Conservation (phyloP, 2,113 vertebrate species). For the Orthonyx spaldingii region DNA sequence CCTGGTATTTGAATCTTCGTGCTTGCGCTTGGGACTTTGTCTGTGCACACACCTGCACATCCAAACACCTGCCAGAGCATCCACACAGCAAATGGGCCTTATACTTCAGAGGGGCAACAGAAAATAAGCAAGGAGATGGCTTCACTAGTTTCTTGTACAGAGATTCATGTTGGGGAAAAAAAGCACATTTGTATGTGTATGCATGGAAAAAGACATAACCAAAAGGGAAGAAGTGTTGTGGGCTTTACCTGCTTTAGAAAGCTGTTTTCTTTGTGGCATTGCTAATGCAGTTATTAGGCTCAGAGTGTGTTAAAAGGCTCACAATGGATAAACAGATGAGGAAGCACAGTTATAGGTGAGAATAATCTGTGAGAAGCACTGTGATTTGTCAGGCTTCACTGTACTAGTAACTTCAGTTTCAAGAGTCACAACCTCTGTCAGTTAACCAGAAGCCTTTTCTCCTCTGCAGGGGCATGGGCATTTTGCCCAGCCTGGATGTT, state of each 20-base stretch:
- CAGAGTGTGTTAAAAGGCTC: background rate
- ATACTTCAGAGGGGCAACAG: background rate
- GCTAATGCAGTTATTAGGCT: background rate
- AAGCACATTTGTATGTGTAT: background rate
- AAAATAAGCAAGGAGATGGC: background rate
- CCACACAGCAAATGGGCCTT: background rate
- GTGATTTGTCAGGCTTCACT: background rate
- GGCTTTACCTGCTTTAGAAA: background rate
- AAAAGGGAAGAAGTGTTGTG: background rate
- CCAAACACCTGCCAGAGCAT: constrained; percentile 8
- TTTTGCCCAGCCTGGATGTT: background rate
- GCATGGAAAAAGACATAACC: background rate
- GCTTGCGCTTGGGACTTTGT: background rate
- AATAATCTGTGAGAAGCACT: background rate
- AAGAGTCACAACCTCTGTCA: background rate
- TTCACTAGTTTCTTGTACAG: background rate
- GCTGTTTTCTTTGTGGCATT: background rate
- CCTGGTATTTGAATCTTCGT: constrained; percentile 31
- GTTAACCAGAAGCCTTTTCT: background rate
- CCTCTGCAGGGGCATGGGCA: background rate
- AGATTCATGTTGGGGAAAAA: background rate
- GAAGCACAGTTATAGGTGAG: background rate
- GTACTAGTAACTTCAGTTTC: background rate
- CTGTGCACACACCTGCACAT: constrained; percentile 36
- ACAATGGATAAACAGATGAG: background rate